Base-by-base conservation (phyloP, 2,797 vertebrate species). In the Masticophis lateralis region DNA sequence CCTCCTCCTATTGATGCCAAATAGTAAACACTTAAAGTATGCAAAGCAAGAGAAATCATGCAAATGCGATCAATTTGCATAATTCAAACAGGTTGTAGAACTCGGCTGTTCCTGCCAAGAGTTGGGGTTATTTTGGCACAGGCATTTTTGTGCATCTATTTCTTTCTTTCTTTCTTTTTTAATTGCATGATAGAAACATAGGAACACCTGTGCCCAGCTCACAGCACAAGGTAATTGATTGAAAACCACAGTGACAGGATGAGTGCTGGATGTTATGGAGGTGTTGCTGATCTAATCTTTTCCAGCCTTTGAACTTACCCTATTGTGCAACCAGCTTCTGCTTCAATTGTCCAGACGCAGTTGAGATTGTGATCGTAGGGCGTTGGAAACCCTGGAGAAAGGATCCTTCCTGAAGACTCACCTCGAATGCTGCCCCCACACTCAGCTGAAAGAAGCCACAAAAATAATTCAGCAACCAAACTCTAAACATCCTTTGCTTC, bases 301-400 rank as follows among this genome's bases (percentile, higher is more conserved):
- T 59, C 37, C 28, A 16, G 55, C 56, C n/a, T 0, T n/a, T 90
- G 18, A 90, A 98, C 98, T 98, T 96, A 99, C 99, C 99, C 98
- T 3, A 99, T 98, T 16, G 99, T 99, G 98, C 99, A 99, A 55
- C 99, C 99, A 2, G 99, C 98, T 1, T 99, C 98, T 1, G 99
- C 99, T 95, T 99, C 98, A 0, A 99, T 98, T n/a, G 96, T 98
- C 99, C 99, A 99, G 91, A 99, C 97, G 63, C 99, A 99, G 96
- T 99, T 99, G 94, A 99, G 98, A 93, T 99, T 99, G 95, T 99
- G 99, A 92, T 99, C 99, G 0, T 99, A 99, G 2, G 99, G 99
- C 0, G 98, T 98, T 0, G 99, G 99, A 93, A 99, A 99, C n/a
- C 99, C 99, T 0, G 99, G 99, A 69, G 99, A 99, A 94, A 99